Base-by-base conservation (phyloP, 2,113 vertebrate species). In the Semnornis frantzii region DNA sequence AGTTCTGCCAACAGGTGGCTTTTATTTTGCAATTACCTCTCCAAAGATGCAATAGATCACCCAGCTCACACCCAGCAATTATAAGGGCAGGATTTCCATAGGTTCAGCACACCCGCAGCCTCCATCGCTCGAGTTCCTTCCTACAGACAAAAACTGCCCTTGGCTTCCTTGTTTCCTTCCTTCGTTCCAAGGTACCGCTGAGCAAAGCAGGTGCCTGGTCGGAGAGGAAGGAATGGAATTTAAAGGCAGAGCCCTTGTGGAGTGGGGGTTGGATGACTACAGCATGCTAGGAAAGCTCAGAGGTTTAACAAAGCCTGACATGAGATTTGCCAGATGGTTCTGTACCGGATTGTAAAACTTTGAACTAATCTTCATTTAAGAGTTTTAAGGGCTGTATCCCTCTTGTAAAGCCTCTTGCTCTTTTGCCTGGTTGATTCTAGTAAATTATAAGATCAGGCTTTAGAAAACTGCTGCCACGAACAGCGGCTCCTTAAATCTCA, bases 341-440 rank as follows among this genome's bases (percentile, higher is more conserved):
- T 87, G 82, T 64, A 63, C 79, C 27, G 74, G 96, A 98, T 97
- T 98, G 94, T 96, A 95, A 98, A 98, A 98, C 97, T 97, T 98
- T 95, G 97, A 97, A 95, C 94, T 98, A 97, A 98, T 98, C 97
- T 97, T 97, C 94, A 76, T 97, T 97, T 98, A 98, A 98, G 96
- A 98, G 97, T 98, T 98, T 98, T 98, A 98, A 97, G 96, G 94
- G 83, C 93, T 97, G 95, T 97, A 97, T 97, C 95, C 92, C 85
- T 95, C 90, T 96, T 95, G 74, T 87, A 97, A 98, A 98, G 93
- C 96, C 93, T 97, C 95, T 97, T 98, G 97, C 97, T 97, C 95
- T 98, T 98, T 96, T 97, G 96, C 97, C 93, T 93, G 95, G 95
- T 95, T 97, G 96, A 97, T 97, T 98, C 97, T 95, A 83, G 85